These are phyloP conservation scores for Sinodicranocentrus sp. DNA, from an alignment of 2,888 invertebrate genomes.

Conservation along the genomic window DNA sequence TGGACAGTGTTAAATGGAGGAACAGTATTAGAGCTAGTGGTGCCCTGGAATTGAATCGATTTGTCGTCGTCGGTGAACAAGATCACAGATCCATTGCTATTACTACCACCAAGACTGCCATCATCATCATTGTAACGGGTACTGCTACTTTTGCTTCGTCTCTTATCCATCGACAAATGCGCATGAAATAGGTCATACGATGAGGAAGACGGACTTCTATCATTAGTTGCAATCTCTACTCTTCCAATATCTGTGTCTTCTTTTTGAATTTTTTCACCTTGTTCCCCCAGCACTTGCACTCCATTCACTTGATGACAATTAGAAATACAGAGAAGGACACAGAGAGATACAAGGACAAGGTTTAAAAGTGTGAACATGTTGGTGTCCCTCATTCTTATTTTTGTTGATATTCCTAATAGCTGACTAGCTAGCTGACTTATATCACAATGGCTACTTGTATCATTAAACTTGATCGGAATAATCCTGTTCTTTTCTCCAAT, in stretches of 20 bases:
- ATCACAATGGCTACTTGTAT: slow-evolving; percentile 39
- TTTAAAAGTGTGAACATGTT: slow-evolving; percentile 55
- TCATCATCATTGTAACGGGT: background rate
- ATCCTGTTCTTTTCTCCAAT: no score
- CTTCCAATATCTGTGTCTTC: background rate
- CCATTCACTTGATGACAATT: slow-evolving; percentile 57
- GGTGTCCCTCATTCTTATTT: background rate
- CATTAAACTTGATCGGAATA: slow-evolving; percentile 36
- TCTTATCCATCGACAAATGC: background rate
- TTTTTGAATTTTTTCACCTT: slow-evolving; percentile 24
- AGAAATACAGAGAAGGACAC: slow-evolving; percentile 28
- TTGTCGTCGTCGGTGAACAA: slow-evolving; percentile 48
- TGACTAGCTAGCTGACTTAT: slow-evolving; percentile 55
- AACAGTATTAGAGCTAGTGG: slow-evolving; percentile 15
- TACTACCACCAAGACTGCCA: slow-evolving; percentile 4
- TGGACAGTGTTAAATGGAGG: slow-evolving; percentile 1
- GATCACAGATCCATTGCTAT: slow-evolving; percentile 48
- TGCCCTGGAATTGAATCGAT: slow-evolving; percentile 44
- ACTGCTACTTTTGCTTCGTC: background rate
- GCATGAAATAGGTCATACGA: slow-evolving; percentile 24
- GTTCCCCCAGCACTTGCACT: slow-evolving; percentile 32
- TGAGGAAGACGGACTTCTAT: background rate
- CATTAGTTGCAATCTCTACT: slow-evolving; percentile 44
- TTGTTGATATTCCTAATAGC: background rate
- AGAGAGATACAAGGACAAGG: slow-evolving; percentile 25